phyloP scores from a whole-genome alignment of 92 coral and sea anemone species.

The Palythoa heliodiscus region DNA sequence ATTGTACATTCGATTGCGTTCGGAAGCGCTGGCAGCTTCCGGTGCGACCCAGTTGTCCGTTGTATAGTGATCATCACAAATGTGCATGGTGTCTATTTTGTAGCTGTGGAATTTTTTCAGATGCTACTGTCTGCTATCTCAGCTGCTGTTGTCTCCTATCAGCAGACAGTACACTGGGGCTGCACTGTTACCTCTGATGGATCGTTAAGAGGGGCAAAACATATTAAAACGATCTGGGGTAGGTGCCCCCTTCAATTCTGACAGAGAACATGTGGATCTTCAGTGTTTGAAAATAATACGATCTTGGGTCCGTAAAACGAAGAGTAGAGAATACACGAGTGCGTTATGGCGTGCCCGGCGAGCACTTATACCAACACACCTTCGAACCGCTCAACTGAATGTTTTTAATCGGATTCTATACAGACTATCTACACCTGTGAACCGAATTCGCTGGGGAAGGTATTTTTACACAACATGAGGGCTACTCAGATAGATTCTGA shows the following conservation, averaged over 20 bases:
- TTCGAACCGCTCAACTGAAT: not conserved
- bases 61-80: constrained; percentile 47
- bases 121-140: not conserved
- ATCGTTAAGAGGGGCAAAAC: no score
- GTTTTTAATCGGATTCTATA: not conserved
- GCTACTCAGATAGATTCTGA: no score
- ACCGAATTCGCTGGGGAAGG: not conserved
- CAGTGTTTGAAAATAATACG: not conserved
- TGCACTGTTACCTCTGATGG: not conserved
- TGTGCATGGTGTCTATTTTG: no score
- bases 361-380: not conserved
- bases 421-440: not conserved
- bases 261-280: not conserved
- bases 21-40: constrained; percentile 93
- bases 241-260: no score
- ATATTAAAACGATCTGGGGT: no score
- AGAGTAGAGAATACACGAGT: not conserved
- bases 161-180: not conserved
- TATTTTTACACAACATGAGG: not conserved
- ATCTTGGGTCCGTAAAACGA: not conserved
- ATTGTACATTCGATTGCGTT: constrained; percentile 82
- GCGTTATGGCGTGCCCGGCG: not conserved
- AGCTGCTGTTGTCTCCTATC: not conserved
- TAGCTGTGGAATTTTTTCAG: not conserved
- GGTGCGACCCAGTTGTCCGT: constrained; percentile 70